These are phyloP conservation scores for Matsumyia berberina DNA, from an alignment of 2,888 invertebrate species.

Conservation along the genomic window DNA sequence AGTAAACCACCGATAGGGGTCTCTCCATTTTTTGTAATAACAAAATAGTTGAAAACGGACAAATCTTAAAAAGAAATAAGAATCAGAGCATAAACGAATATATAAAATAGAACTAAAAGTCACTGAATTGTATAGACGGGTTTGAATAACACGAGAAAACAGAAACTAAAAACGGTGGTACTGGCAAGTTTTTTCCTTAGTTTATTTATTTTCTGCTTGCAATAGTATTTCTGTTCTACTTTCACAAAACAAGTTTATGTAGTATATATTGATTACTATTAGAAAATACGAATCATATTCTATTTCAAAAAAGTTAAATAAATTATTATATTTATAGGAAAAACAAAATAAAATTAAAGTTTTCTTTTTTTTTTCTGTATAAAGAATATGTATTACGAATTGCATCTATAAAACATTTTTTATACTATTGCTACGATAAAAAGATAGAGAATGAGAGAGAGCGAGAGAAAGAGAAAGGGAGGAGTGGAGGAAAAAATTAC, in stretches of 20 bases:
- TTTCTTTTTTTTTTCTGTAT: conserved; percentile 47
- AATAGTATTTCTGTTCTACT: conserved; percentile 23
- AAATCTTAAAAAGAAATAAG: conserved; percentile 39
- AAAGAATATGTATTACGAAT: conserved; percentile 39
- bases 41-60: conserved; percentile 67
- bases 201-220: conserved; percentile 38
- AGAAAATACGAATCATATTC: conserved; percentile 64
- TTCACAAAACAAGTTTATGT: conserved; percentile 55
- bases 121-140: conserved; percentile 60
- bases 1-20: conserved; percentile 76
- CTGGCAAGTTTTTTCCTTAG: conserved; percentile 56
- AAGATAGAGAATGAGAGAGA: conserved; percentile 5
- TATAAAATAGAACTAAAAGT: conserved; percentile 25
- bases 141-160: conserved; percentile 32
- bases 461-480: conserved; percentile 23
- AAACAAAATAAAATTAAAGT: conserved; percentile 19
- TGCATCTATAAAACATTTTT: conserved; percentile 40
- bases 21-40: conserved; percentile 78
- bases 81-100: conserved; percentile 10
- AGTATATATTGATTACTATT: conserved; percentile 56
- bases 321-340: conserved; percentile 67
- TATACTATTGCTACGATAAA: conserved; percentile 52
- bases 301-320: conserved; percentile 59
- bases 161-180: conserved; percentile 19
- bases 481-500: conserved; percentile 13